A percentile compares a stretch with the other conserved stretches of the same genome.
phyloP scores from a whole-genome alignment of 2,888 invertebrate genomes.

The Stegana nigrithorax region DNA sequence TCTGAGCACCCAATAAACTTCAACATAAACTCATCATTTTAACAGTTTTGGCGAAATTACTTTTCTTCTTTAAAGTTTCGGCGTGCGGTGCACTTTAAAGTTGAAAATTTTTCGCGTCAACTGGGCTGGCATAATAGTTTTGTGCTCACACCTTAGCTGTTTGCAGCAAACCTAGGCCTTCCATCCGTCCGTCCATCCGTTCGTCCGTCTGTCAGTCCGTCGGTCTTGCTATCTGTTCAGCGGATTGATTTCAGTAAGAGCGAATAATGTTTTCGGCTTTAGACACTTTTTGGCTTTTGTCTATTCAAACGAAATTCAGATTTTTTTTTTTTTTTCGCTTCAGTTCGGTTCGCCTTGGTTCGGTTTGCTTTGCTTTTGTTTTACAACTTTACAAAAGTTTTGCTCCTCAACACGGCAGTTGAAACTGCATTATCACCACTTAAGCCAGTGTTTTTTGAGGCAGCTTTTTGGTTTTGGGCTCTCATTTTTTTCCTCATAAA shows the following conservation, averaged over 20 bases:
- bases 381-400: too few species aligned
- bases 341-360: background rate
- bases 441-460: constrained; percentile 32
- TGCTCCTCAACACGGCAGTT: too few species aligned
- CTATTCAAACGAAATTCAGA: constrained; percentile 21
- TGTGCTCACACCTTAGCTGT: too few species aligned
- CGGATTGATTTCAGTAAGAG: too few species aligned
- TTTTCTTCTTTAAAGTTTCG: constrained; percentile 15
- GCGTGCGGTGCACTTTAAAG: background rate
- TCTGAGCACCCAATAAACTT: constrained; percentile 18
- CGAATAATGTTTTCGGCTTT: too few species aligned
- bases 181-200: too few species aligned
- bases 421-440: constrained; percentile 56
- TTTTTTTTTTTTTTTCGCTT: constrained; percentile 6
- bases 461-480: background rate
- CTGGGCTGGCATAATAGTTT: too few species aligned
- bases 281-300: constrained; percentile 8
- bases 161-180: too few species aligned
- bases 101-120: too few species aligned
- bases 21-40: constrained; percentile 26
- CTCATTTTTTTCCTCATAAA: constrained; percentile 35
- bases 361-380: too few species aligned
- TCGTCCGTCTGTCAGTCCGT: too few species aligned
- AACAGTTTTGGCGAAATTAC: constrained; percentile 9
- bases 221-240: too few species aligned